These are phyloP conservation scores for Stomatorhinus walkeri DNA, from an alignment of 2,797 vertebrate genomes.

Conservation along the genomic window DNA sequence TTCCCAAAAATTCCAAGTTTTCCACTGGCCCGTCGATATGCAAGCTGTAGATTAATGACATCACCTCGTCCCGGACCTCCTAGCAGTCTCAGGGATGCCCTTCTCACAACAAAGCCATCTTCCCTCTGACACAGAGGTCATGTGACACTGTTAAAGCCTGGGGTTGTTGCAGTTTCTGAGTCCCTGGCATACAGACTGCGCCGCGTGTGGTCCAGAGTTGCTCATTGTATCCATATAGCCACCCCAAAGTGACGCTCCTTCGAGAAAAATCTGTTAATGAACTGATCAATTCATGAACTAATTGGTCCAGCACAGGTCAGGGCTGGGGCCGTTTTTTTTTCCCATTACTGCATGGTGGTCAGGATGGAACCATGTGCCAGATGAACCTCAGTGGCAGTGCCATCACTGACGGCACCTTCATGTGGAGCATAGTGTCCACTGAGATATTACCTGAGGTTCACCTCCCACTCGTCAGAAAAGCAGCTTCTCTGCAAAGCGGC, in stretches of 20 bases:
- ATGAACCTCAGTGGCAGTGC: not conserved
- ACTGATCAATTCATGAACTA: not conserved
- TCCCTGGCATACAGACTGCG: not conserved
- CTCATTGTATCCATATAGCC: not conserved
- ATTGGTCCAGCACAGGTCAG: not conserved
- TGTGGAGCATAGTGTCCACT: not conserved
- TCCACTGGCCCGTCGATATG: not conserved
- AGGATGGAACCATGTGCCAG: not conserved
- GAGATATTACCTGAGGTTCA: constrained; percentile 11
- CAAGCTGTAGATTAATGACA: constrained; percentile 2
- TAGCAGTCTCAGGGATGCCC: not conserved
- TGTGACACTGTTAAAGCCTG: not conserved
- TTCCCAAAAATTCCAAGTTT: not conserved
- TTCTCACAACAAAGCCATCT: not conserved
- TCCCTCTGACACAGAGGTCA: not conserved
- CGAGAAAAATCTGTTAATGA: not conserved
- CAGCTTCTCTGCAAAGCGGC: not conserved
- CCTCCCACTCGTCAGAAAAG: constrained; percentile 3
- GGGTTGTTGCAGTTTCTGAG: not conserved
- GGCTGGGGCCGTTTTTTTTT: not conserved
- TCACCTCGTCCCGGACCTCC: not conserved
- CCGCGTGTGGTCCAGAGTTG: not conserved
- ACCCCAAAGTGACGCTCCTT: not conserved
- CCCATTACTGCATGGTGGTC: not conserved
- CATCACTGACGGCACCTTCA: not conserved